Evolutionary conservation across 2,113 vertebrate species (phyloP), one percentile per base, ranked within the genome.

Genomic region (Labeo rohita): DNA sequence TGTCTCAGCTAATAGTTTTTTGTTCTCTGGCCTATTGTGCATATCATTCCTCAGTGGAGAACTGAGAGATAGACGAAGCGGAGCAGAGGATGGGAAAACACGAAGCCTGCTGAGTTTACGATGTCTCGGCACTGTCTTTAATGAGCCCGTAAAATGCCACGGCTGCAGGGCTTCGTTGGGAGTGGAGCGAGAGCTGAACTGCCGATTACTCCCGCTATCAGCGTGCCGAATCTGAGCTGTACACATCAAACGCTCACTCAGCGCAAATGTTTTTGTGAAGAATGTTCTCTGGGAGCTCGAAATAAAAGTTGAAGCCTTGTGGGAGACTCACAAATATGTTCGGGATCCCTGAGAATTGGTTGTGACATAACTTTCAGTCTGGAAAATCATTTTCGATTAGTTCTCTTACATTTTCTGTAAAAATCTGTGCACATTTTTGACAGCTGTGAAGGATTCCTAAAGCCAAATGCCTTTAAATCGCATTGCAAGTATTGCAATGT

Each of bases 161-260:
- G 78, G 85, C 86, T 74, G 73, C 34, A 0, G 85, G 80, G 70
- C 36, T 89, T 85, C 84, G 85, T 86, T 90, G 89, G 54, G 82
- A 91, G 85, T 81, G 18, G 49, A 54, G 36, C 34, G 50, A 11
- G 39, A 73, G 23, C 73, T 50, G 36, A 34, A 54, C 16, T n/a
- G 79, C 86, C 89, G 90, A 91, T 90, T 87, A 82, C 85, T 76
- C 21, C 28, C 34, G 49, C 84, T 90, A 92, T 91, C 90, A 86
- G 28, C 23, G 0, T 80, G 23, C 28, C 36, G 85, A 72, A 89
- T 90, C 90, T 88, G 75, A 83, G 86, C 77, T 23, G 80, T 86
- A 76, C 47, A 78, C 80, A 86, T 86, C 84, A 86, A 84, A 88
- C 50, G 59, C 65, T 86, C 74, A 47, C 47, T 78, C 56, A 79